Evolutionary conservation across 2,113 vertebrate genomes (phyloP).

Genomic region (Podiceps cristatus): DNA sequence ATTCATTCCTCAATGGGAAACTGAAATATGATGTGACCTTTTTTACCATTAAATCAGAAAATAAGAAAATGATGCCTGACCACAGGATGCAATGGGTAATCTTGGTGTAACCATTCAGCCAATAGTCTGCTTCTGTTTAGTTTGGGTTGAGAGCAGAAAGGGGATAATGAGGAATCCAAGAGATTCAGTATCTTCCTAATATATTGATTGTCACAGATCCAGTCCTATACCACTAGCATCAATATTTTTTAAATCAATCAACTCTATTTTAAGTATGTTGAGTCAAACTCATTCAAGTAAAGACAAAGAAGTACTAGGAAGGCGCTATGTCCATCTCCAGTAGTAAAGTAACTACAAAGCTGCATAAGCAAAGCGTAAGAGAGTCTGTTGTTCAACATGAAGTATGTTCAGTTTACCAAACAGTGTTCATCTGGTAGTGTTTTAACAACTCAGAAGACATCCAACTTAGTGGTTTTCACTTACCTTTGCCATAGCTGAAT

Average conservation of each 20-base stretch:
- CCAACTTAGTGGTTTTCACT: background rate
- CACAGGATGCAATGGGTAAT: background rate
- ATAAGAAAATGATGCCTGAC: background rate
- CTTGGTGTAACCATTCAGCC: background rate
- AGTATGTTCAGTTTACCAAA: background rate
- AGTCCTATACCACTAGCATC: background rate
- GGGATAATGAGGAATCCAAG: background rate
- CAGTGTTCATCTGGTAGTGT: background rate
- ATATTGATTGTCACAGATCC: background rate
- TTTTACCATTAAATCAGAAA: background rate
- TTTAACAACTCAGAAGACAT: background rate
- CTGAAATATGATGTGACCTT: background rate
- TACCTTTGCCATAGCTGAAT: constrained; percentile 81
- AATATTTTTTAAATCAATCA: background rate
- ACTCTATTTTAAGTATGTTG: background rate
- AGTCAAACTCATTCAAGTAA: background rate
- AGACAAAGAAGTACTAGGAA: background rate
- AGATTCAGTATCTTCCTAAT: background rate
- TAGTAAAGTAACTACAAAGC: background rate
- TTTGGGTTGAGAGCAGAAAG: background rate
- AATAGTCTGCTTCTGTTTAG: background rate
- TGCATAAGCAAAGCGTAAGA: background rate
- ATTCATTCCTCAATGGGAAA: background rate
- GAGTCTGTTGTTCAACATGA: background rate
- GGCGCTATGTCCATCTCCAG: background rate